These are phyloP conservation scores for Ondatra zibethicus DNA, from an alignment of 2,113 vertebrate species.

Conservation along the genomic window DNA sequence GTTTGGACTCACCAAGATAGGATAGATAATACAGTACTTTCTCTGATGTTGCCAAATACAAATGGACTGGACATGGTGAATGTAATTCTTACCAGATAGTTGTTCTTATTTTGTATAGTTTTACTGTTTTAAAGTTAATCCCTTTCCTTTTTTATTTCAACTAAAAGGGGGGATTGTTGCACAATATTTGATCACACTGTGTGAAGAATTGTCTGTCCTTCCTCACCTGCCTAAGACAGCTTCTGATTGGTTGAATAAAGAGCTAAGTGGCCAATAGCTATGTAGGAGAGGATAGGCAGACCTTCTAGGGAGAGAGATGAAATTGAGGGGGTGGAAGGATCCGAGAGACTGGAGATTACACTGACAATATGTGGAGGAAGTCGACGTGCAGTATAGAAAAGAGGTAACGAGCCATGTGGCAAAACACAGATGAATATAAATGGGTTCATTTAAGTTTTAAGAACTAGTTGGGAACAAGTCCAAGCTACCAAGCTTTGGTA, in stretches of 20 bases:
- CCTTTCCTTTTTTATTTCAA: neutral
- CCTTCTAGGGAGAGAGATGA: neutral
- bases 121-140: neutral
- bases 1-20: neutral
- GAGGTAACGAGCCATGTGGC: neutral
- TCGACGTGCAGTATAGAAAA: neutral
- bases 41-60: neutral
- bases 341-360: neutral
- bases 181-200: neutral
- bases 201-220: neutral
- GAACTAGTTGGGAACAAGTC: neutral
- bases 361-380: neutral
- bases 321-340: neutral
- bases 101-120: neutral
- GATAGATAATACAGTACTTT: neutral
- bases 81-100: neutral
- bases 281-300: neutral
- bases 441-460: neutral
- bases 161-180: neutral
- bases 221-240: neutral
- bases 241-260: neutral
- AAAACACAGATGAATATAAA: neutral
- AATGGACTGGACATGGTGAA: neutral
- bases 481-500: neutral
- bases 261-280: neutral